Base-by-base conservation (phyloP, 2,888 invertebrate genomes). In the Aethes cnicana region DNA sequence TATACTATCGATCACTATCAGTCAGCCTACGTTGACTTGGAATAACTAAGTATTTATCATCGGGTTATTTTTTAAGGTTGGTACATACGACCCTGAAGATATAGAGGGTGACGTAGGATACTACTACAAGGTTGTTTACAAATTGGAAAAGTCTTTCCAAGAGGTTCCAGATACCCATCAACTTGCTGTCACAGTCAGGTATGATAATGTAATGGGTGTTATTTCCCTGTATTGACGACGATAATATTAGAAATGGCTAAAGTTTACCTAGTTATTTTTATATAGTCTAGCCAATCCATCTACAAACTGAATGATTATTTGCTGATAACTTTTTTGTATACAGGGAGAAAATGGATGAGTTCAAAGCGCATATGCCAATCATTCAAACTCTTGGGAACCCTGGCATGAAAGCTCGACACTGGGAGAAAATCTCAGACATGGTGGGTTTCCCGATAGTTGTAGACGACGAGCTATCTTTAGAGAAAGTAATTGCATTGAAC, bases 391-490 rank as follows among this genome's bases (percentile, higher is more conserved):
- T 98, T 11, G 98, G 98, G 32, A 98, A 98, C 89, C 98, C 98
- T 0, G 98, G 97, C 46, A 93, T 98, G 93, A 96, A 96, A 70
- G 92, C 90, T 1, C 92, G 97, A 0, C 98, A 98, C 78, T 98
- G 98, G 98, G 97, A 97, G 71, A 94, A 95, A 82, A 94, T 98
- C 3, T 97, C 98, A 0, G 97, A 98, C 70, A 95, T 98, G 54
- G 96, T 98, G 62, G 98, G 98, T 0, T 97, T 97, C 77, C 96
- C 97, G 0, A 95, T 98, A 25, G 92, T 94, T 55, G 94, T 97
- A 0, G 96, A 97, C 54, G 93, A 95, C 0, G 94, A 94, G 21
- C 88, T 96, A 58, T 96, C 96, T 0, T 84, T 98, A 23, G 94
- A 76, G 46, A 96, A 96, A 81, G 94, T 98, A 4, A 94, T 96